A percentile compares a stretch with the other conserved stretches of the same genome.
phyloP scores from a whole-genome alignment of 2,888 invertebrate species.

The Marronus borbonicus region DNA sequence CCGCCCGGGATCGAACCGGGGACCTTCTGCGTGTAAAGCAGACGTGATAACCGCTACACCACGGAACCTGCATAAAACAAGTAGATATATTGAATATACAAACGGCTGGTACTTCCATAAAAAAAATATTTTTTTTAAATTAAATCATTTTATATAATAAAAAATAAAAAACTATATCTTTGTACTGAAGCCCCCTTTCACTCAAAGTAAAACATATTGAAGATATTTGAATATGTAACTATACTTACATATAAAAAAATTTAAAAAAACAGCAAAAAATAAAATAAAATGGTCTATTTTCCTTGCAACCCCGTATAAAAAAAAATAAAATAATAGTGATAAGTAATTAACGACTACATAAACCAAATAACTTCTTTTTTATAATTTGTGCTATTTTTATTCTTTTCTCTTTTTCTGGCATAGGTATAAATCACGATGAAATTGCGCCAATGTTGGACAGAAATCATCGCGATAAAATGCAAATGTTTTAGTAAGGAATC shows the following conservation, averaged over 20 bases:
- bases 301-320: no score
- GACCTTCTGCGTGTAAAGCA: constrained; percentile 72
- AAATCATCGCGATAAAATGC: constrained; percentile 56
- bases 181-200: neutral
- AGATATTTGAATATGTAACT: constrained; percentile 52
- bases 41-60: constrained; percentile 71
- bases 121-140: neutral
- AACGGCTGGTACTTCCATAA: no score
- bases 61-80: constrained; percentile 62
- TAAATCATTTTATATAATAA: no score
- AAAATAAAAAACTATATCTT: neutral
- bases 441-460: constrained; percentile 57
- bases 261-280: neutral
- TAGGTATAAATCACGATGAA: constrained; percentile 49
- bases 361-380: neutral
- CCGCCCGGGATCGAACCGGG: constrained; percentile 71
- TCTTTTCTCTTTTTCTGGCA: constrained; percentile 2
- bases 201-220: neutral
- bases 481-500: constrained; percentile 57
- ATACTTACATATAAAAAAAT: neutral
- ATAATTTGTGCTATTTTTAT: constrained; percentile 10
- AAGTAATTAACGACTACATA: no score
- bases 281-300: no score
- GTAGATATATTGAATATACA: neutral
- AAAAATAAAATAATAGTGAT: no score